Evolutionary conservation across 1,140 invertebrate genomes (phyloP).

Genomic region (Brachystomella parvula): DNA sequence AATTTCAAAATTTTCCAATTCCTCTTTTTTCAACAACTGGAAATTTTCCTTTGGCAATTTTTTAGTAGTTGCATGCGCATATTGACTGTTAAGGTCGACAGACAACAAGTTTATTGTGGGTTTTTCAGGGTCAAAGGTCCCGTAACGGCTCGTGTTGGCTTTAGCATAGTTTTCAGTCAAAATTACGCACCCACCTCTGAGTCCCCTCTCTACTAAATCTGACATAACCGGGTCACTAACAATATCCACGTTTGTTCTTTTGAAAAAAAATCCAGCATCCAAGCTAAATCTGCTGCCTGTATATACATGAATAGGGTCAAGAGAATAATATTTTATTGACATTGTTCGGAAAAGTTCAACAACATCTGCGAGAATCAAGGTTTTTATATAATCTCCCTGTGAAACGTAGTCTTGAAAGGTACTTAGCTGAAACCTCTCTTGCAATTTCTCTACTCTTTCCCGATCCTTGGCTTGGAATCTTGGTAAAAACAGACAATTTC

Average conservation of each 20-base stretch:
- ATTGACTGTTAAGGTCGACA: background rate
- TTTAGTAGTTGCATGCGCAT: background rate
- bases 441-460: background rate
- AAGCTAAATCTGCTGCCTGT: background rate
- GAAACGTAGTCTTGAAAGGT: background rate
- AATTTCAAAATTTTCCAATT: background rate
- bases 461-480: background rate
- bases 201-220: background rate
- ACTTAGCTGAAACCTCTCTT: background rate
- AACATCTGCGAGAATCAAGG: background rate
- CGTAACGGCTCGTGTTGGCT: background rate
- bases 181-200: background rate
- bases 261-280: background rate
- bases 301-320: constrained; percentile 1
- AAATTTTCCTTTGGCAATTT: background rate
- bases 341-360: background rate
- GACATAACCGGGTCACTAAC: background rate
- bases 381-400: background rate
- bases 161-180: background rate
- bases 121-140: background rate
- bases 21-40: background rate
- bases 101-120: background rate
- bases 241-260: background rate
- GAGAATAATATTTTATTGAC: background rate
- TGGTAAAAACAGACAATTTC: background rate